Base-by-base conservation (phyloP, 1,140 invertebrate species). In the Trachymyrmex septentrionalis region DNA sequence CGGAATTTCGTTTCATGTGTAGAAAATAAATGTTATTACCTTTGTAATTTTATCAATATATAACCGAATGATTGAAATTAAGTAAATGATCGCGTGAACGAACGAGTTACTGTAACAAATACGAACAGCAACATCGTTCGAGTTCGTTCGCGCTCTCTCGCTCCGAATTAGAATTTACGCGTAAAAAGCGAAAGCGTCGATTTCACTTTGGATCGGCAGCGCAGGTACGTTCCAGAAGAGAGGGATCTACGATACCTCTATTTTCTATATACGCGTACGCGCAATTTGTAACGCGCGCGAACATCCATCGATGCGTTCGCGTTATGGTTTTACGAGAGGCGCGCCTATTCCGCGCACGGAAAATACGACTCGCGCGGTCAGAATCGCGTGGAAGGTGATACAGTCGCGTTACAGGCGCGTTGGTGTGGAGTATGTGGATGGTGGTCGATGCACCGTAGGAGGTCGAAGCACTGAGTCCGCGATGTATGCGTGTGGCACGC, bases 391-490 rank as follows among this genome's bases (percentile, higher is more conserved):
- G 38, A 66, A 85, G 59, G 82, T 66, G 82, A 77, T 85, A 63
- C 72, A 59, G 57, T 7, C 82, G 72, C 59, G 57, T 85, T 66
- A 85, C 44, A 53, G 59, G 44, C 50, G 50, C 50, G 69, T 82
- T n/a, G 38, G 30, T 73, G 86, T 72, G 66, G 66, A 59, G n/a
- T 59, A 61, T 48, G 48, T 19, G 57, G 10, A 66, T 12, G 67
- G 38, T 76, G 64, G 55, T 86, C 86, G 86, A 87, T 78, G 82
- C 57, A 67, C 61, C 63, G 50, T 48, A 77, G 61, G 75, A 75
- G 87, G 75, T 88, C 57, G 81, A 86, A 87, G 87, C 80, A 61
- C 85, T 64, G 78, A 44, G 44, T 4, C 64, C 48, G n/a, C 48
- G 6, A 27, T 64, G 44, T 72, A 64, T 38, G 84, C 73, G 59